A percentile compares a stretch with the other conserved stretches of the same genome.
These are phyloP conservation scores for Leptatherina wallacei DNA, from an alignment of 2,797 vertebrate species.

Conservation along the genomic window DNA sequence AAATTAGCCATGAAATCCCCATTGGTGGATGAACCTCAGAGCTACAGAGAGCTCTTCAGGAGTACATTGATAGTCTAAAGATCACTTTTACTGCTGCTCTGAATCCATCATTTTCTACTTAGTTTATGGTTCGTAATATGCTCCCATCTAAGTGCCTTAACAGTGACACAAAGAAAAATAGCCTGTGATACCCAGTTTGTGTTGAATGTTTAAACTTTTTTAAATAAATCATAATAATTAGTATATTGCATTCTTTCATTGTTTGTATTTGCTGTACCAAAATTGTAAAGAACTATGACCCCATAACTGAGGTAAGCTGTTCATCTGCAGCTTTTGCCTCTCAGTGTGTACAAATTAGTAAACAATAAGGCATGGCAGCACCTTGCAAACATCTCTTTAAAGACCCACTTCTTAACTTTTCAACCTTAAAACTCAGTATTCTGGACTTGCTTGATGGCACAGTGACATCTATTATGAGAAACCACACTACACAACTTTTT, in stretches of 20 bases:
- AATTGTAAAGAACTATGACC: background rate
- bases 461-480: no score
- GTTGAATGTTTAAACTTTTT: background rate
- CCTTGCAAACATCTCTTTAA: no score
- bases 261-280: background rate
- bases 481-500: no score
- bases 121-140: background rate
- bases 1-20: background rate
- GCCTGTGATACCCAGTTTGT: background rate
- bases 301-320: background rate
- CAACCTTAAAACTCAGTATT: no score
- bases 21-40: background rate
- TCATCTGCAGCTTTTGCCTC: no score
- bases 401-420: no score
- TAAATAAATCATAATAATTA: no score
- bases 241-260: no score
- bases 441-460: no score
- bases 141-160: background rate
- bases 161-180: background rate
- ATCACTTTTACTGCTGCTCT: background rate
- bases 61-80: background rate
- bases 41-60: background rate
- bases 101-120: background rate
- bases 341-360: no score
- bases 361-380: no score